Conservation (phyloP, 1,140 invertebrate genomes). For the Drosophila santomea region DNA sequence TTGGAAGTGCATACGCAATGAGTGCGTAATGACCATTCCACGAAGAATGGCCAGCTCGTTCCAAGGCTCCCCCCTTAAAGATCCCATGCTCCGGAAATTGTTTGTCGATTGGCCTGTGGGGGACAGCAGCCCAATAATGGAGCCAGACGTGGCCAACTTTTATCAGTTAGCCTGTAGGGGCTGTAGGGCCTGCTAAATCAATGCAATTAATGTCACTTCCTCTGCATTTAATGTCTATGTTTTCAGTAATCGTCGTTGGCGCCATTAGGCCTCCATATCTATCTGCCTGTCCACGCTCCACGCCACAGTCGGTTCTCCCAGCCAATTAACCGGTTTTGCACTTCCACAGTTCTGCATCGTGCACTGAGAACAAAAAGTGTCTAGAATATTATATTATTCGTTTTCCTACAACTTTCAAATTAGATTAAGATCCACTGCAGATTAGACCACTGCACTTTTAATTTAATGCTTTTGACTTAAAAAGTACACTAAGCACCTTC, state of each 20-base stretch:
- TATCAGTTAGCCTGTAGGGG: constrained; percentile 50
- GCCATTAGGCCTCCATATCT: constrained; percentile 47
- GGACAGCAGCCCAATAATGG: constrained; percentile 7
- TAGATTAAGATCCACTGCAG: no score
- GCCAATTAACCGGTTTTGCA: constrained; percentile 30
- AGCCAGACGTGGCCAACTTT: constrained; percentile 31
- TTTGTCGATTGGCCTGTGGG: constrained; percentile 20
- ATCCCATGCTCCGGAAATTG: not conserved
- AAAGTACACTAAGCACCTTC: no score
- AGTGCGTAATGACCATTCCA: constrained; percentile 38
- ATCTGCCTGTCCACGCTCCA: constrained; percentile 1
- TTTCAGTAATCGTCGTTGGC: constrained; percentile 72
- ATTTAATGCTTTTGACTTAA: no score
- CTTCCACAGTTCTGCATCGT: not conserved
- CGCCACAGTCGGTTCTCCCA: not conserved
- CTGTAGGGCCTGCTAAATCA: constrained; percentile 68
- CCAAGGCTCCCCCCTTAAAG: no score
- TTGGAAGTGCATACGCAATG: constrained; percentile 67
- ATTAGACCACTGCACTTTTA: no score
- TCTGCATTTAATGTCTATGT: constrained; percentile 81
- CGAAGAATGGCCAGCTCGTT: constrained; percentile 1
- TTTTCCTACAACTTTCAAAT: no score
- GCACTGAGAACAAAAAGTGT: not conserved
- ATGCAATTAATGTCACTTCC: constrained; percentile 81
- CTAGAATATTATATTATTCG: no score